Conservation (phyloP, 1,140 invertebrate species). For the Bombus waltoni region DNA sequence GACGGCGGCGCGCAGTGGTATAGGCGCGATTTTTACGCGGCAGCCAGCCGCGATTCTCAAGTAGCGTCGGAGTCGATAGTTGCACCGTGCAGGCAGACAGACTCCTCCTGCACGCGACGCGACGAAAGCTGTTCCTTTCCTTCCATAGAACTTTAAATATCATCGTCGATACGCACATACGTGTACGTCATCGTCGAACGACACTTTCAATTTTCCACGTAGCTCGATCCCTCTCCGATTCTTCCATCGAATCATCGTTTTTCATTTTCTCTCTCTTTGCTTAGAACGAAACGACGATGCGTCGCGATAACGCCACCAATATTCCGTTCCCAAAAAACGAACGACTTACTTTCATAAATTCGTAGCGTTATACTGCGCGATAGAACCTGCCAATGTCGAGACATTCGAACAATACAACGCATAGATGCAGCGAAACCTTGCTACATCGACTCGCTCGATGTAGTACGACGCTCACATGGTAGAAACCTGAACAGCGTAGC, state of each 20-base stretch:
- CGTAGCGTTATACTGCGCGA: too few species aligned
- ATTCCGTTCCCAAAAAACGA: too few species aligned
- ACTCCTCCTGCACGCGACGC: background rate
- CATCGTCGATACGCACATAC: too few species aligned
- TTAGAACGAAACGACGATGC: too few species aligned
- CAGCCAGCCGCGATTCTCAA: background rate
- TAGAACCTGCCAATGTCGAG: too few species aligned
- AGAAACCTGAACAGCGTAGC: background rate
- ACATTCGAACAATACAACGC: background rate
- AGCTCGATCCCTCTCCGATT: too few species aligned
- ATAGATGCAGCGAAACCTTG: fast-evolving
- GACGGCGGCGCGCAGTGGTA: slow-evolving; percentile 40
- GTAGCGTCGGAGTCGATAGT: slow-evolving; percentile 1
- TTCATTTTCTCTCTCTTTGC: too few species aligned
- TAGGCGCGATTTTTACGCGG: slow-evolving; percentile 46
- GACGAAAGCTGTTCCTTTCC: background rate
- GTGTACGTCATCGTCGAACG: too few species aligned
- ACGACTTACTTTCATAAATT: too few species aligned
- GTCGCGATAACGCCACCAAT: fast-evolving
- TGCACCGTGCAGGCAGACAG: background rate
- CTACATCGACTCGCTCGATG: background rate
- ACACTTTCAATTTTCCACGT: too few species aligned
- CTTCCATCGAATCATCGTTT: fast-evolving
- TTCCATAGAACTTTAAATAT: background rate
- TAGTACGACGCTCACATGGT: background rate